A percentile compares a stretch with the other conserved stretches of the same genome.
Evolutionary conservation across 1,140 invertebrate genomes (phyloP).

Genomic region (Philotrypesis tridentata): DNA sequence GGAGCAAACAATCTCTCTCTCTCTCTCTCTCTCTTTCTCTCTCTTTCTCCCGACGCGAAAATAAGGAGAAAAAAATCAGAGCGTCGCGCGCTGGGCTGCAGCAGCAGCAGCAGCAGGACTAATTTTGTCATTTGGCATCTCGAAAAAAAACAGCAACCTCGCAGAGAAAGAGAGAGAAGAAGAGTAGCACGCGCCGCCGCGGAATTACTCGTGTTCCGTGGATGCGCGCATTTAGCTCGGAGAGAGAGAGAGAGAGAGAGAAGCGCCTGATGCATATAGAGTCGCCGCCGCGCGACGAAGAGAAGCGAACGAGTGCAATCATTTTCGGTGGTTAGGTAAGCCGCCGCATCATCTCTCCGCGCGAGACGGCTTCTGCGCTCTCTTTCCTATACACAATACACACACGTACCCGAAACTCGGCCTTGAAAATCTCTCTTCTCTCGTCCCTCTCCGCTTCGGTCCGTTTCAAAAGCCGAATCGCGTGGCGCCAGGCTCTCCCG

Average conservation of each 20-base stretch:
- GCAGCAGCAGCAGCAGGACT: too few species aligned
- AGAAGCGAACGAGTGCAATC: not conserved
- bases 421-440: too few species aligned
- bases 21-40: too few species aligned
- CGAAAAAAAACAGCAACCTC: not conserved
- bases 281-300: not conserved
- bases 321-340: constrained; percentile 20
- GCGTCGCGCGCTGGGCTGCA: not conserved
- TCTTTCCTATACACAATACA: not conserved
- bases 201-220: not conserved
- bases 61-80: not conserved
- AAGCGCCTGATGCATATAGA: too few species aligned
- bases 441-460: too few species aligned
- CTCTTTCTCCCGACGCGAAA: not conserved
- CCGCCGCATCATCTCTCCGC: not conserved
- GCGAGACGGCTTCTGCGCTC: too few species aligned
- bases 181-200: not conserved
- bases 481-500: not conserved
- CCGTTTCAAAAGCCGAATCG: too few species aligned
- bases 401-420: too few species aligned
- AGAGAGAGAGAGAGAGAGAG: too few species aligned
- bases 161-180: not conserved
- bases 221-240: not conserved
- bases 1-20: not conserved
- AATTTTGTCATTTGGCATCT: constrained; percentile 3